Base-by-base conservation (phyloP, 2,888 invertebrate species). In the Rhaphigaster nebulosa region DNA sequence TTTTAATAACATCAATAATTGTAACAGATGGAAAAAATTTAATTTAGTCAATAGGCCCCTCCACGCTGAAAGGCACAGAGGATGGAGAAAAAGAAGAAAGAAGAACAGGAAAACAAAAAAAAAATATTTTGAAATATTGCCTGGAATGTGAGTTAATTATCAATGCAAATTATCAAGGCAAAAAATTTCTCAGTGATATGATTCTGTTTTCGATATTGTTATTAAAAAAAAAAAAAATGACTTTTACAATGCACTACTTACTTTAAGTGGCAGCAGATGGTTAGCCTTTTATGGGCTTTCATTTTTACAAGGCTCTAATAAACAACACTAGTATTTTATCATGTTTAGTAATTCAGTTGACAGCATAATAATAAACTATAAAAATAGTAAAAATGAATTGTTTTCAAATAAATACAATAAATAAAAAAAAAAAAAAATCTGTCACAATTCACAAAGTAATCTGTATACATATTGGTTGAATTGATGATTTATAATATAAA, bases 361-460 rank as follows among this genome's bases (percentile, higher is more conserved):
- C 20, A 76, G 20, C 70, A 76, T 76, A 76, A 38, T 6, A 60
- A 29, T 60, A 29, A n/a, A 60, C 0, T 29, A 60, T n/a, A 60
- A 60, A 29, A 29, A 60, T 56, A 26, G 26, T 56, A 56, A 26
- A 56, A n/a, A 56, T 54, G 4, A 54, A 12, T 54, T n/a, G n/a
- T n/a, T n/a, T n/a, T n/a, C 52, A 54, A 18, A 13, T 18, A 2
- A 18, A 18, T 54, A 54, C 52, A n/a, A n/a, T n/a, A 54, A 54
- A 45, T 45, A 45, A 45, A 52, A 15, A 45, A 52, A 15, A 52
- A 12, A 23, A 29, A 65, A 65, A 29, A 15, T 29, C 29, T 65
- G 1, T 15, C 0, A 5, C 4, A 29, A 5, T 3, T n/a, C 4
- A n/a, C 18, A 18, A 18, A 0, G 1, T 26, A 54, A 10, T n/a